These are phyloP conservation scores for Corythoichthys haematopterus DNA, from an alignment of 2,113 vertebrate species.

Conservation along the genomic window DNA sequence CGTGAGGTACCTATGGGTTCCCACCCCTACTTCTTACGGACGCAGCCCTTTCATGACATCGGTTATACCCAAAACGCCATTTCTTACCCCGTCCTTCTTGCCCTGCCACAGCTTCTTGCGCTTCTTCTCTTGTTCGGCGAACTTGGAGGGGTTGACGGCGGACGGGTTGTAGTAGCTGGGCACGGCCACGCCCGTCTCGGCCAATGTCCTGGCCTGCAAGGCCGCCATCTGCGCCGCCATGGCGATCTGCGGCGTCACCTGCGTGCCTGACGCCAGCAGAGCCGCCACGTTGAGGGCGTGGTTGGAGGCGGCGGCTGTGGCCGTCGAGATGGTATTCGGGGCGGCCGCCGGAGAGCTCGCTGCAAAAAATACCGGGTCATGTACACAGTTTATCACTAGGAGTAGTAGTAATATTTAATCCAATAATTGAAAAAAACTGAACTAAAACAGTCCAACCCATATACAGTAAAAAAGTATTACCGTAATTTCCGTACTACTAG, in stretches of 20 bases:
- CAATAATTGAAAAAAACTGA: too few relatives aligned
- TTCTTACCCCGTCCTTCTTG: conserved; percentile 92
- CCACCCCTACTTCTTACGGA: too few relatives aligned
- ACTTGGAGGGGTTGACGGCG: conserved; percentile 95
- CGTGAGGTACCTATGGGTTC: too few relatives aligned
- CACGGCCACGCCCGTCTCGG: conserved; percentile 96
- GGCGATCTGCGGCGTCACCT: conserved; percentile 96
- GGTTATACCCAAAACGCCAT: not conserved
- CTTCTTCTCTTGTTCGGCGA: conserved; percentile 96
- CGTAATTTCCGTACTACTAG: too few relatives aligned
- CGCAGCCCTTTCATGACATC: too few relatives aligned
- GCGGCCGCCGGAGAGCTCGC: conserved; percentile 37
- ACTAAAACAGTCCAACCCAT: too few relatives aligned
- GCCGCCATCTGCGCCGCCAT: conserved; percentile 99
- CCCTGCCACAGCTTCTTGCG: conserved; percentile 97
- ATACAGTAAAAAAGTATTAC: too few relatives aligned
- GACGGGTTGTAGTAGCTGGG: conserved; percentile 97
- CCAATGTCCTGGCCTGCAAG: conserved; percentile 90
- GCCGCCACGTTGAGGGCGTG: conserved; percentile 92
- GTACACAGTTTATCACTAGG: too few relatives aligned
- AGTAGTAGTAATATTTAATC: too few relatives aligned
- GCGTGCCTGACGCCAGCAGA: conserved; percentile 91
- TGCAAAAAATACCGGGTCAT: not conserved
- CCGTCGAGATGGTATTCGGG: conserved; percentile 18
- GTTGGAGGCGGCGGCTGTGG: conserved; percentile 65